Evolutionary conservation across 2,797 vertebrate species (phyloP).

Genomic region (Danio choprae): DNA sequence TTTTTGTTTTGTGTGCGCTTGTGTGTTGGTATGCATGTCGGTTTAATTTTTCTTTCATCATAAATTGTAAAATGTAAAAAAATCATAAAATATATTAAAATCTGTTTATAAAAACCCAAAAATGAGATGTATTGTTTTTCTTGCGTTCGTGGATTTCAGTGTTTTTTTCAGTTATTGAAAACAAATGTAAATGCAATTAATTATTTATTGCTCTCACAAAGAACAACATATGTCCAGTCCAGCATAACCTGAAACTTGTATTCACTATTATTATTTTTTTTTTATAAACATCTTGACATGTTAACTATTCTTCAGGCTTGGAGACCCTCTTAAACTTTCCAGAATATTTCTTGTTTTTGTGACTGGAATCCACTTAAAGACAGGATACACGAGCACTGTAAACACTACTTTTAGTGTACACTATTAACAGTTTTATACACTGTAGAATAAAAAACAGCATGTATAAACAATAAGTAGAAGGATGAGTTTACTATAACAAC

Average conservation of each 20-base stretch:
- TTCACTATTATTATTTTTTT: not conserved
- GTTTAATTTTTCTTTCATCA: slow-evolving; percentile 65
- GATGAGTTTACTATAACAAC: not conserved
- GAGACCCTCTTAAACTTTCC: not conserved
- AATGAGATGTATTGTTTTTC: slow-evolving; percentile 55
- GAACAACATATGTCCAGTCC: not conserved
- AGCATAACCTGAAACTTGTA: not conserved
- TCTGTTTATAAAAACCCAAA: slow-evolving; percentile 72
- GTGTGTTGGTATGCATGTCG: slow-evolving; percentile 80
- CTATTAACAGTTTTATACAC: not conserved
- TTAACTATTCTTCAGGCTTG: not conserved
- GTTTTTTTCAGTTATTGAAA: not conserved
- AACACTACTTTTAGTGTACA: not conserved
- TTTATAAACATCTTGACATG: too few relatives aligned
- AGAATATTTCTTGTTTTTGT: not conserved
- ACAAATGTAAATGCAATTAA: too few relatives aligned
- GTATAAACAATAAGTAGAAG: too few relatives aligned
- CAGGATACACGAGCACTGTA: not conserved
- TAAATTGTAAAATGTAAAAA: slow-evolving; percentile 86
- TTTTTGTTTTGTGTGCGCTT: slow-evolving; percentile 72
- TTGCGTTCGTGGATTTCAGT: slow-evolving; percentile 16
- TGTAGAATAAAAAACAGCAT: not conserved
- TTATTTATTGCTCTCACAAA: not conserved
- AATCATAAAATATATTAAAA: slow-evolving; percentile 74
- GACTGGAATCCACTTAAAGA: slow-evolving; percentile 3